Conservation (phyloP, 2,797 vertebrate genomes). For the Sibirionetta formosa region DNA sequence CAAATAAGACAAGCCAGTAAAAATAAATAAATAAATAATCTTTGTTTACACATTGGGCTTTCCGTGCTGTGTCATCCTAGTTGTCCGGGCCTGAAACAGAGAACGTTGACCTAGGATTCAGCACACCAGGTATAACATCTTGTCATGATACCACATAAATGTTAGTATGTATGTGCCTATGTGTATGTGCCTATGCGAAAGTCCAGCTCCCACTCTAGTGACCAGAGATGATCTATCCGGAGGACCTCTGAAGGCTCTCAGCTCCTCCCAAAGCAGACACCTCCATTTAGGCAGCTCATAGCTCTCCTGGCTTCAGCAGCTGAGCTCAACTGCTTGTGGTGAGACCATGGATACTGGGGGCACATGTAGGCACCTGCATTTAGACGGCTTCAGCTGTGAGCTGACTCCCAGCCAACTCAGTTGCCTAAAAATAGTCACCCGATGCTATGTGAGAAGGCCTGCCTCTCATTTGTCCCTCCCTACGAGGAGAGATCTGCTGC, state of each 20-base stretch:
- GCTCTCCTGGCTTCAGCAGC: neutral
- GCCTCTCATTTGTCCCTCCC: neutral
- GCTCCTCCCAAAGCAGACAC: neutral
- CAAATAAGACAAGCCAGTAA: neutral
- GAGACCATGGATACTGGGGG: neutral
- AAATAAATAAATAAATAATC: no score
- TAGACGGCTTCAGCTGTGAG: neutral
- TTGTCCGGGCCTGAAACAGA: neutral
- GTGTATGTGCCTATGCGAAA: no score
- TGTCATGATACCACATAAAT: neutral
- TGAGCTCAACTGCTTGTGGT: neutral
- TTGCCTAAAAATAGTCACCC: neutral
- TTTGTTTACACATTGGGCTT: neutral
- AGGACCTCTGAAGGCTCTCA: neutral
- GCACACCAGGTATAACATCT: neutral
- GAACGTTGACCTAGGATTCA: neutral
- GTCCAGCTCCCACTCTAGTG: neutral
- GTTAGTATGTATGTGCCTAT: neutral
- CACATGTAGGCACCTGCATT: neutral
- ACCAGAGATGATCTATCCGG: neutral
- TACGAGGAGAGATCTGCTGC: neutral
- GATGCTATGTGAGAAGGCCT: neutral
- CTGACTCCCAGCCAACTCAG: neutral
- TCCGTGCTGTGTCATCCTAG: neutral
- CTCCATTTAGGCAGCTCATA: neutral